Evolutionary conservation across 1,140 invertebrate genomes (phyloP).

Genomic region (Neocloeon triangulifer): DNA sequence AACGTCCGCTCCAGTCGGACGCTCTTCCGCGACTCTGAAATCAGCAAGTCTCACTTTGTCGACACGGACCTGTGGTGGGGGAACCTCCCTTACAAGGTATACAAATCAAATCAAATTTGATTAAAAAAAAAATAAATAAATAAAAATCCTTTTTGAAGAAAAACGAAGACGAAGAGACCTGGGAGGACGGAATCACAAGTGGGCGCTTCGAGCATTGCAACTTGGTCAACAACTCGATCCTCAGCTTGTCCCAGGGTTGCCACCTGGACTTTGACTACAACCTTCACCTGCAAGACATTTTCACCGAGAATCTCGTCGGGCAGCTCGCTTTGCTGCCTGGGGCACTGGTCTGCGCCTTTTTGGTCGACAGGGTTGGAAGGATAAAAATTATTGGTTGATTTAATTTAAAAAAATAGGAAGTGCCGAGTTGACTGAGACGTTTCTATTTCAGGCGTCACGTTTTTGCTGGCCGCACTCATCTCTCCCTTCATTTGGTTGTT

Average conservation of each 20-base stretch:
- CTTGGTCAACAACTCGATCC: constrained; percentile 11
- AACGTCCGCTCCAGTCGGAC: constrained; percentile 22
- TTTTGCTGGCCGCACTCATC: constrained; percentile 20
- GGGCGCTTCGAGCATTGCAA: constrained; percentile 14
- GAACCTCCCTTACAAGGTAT: too few relatives aligned
- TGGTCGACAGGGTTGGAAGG: constrained; percentile 23
- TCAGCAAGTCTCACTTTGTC: constrained; percentile 11
- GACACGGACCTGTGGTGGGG: constrained; percentile 11
- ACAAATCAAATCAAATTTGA: too few relatives aligned
- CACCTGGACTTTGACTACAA: constrained; percentile 15
- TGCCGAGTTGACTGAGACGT: background rate
- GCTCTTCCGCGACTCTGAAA: constrained; percentile 21
- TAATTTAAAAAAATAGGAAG: background rate
- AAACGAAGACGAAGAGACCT: too few relatives aligned
- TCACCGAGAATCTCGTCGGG: constrained; percentile 15
- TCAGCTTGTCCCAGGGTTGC: constrained; percentile 12
- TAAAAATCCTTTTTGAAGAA: too few relatives aligned
- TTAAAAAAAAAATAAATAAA: too few relatives aligned
- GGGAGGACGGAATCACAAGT: too few relatives aligned
- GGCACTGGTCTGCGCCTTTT: constrained; percentile 20
- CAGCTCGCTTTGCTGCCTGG: constrained; percentile 20
- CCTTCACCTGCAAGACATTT: constrained; percentile 14
- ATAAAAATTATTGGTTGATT: constrained; percentile 20
- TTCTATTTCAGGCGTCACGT: constrained; percentile 16
- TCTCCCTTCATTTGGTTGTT: constrained; percentile 24